These are phyloP conservation scores for Urosaurus nigricauda DNA, from an alignment of 2,797 vertebrate species.

Conservation along the genomic window DNA sequence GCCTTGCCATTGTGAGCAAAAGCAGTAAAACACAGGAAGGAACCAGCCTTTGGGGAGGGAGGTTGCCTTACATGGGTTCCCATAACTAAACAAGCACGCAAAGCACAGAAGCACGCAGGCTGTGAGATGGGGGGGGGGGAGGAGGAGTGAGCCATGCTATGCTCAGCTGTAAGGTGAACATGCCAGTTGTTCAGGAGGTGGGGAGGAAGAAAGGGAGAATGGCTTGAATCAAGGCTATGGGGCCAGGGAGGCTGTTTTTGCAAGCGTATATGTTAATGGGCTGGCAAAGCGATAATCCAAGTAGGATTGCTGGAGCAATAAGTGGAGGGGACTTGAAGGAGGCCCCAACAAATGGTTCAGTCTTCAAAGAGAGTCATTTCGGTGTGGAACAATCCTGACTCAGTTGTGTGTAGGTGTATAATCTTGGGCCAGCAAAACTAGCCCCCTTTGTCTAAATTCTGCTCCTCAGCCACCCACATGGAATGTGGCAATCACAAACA, in stretches of 20 bases:
- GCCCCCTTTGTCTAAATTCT: neutral
- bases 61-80: constrained; percentile 38
- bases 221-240: neutral
- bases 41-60: constrained; percentile 26
- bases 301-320: neutral
- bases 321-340: neutral
- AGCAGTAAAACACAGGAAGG: constrained; percentile 42
- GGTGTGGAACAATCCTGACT: neutral
- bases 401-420: neutral
- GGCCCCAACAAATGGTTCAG: neutral
- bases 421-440: neutral
- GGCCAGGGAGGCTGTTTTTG: neutral
- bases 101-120: constrained; percentile 13
- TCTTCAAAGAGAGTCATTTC: neutral
- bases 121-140: neutral
- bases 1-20: constrained; percentile 9
- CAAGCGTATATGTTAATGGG: neutral
- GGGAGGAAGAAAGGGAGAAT: neutral
- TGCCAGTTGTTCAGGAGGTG: constrained; percentile 29
- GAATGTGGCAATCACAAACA: neutral
- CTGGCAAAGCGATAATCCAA: constrained; percentile 8
- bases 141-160: too few species aligned
- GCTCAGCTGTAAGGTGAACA: constrained; percentile 23
- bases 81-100: constrained; percentile 27
- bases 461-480: neutral